Base-by-base conservation (phyloP, 2,797 vertebrate species). In the Lacerta bilineata region DNA sequence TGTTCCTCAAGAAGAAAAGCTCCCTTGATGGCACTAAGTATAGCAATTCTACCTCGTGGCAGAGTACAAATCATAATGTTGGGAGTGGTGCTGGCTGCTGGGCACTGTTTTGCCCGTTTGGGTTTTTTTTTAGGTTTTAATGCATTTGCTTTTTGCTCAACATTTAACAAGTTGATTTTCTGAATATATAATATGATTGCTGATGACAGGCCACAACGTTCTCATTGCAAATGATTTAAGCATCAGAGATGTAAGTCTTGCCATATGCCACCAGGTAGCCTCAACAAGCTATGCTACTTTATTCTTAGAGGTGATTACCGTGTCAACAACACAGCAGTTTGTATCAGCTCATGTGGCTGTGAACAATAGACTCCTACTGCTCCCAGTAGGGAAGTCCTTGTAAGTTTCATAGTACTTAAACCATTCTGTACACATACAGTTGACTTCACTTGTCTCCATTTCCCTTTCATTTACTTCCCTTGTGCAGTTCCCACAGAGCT, bases 311-410 rank as follows among this genome's bases (percentile, higher is more conserved):
- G n/a, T 55, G 83, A 90, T 92, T 86, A 86, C 23, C 0, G 1
- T 69, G 87, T 78, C 84, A 88, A 86, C 3, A 84, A 71, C 69
- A 71, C 5, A 4, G 27, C n/a, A 93, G 87, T 82, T 90, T 90
- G 18, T 84, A 91, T 81, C 29, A 88, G 55, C 87, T 79, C 82
- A 89, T 93, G 81, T 0, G 18, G 43, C 68, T 90, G 25, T 79
- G 81, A 89, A 90, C 93, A 91, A 91, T 39, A 87, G 3, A 2
- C 72, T 68, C 33, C 50, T 86, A 61, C 61, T 89, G 1, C 18
- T 91, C 4, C 72, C 27, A 3, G 0, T 9, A 5, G 59, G 55
- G 46, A 77, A 91, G 33, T 27, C 43, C 8, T 88, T 77, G 18
- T 46, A 88, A 87, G 82, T 76, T 85, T 27, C 59, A 33, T 13